Evolutionary conservation across 35 echinoderm and acorn worm species (phyloP).

Genomic region (Eucidaris tribuloides): DNA sequence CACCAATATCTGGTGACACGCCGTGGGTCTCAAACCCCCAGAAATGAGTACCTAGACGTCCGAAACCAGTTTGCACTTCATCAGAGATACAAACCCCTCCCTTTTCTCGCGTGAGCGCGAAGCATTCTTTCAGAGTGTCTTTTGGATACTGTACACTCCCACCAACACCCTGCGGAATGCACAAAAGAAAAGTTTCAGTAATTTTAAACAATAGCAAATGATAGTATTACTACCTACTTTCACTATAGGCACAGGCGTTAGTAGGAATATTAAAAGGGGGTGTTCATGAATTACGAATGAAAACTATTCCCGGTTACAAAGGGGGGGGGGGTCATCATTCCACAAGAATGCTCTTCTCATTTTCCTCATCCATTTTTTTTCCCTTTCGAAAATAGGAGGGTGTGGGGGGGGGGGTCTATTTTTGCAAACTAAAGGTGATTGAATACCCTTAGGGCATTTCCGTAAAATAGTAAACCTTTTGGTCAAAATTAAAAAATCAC

Average conservation of each 20-base stretch:
- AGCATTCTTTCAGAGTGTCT: constrained; percentile 72
- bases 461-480: no score
- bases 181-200: not conserved
- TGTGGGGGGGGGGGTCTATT: no score
- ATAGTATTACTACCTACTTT: not conserved
- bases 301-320: not conserved
- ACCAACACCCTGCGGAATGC: constrained; percentile 75
- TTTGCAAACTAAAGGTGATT: no score
- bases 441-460: no score
- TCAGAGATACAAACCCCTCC: constrained; percentile 93
- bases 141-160: constrained; percentile 84
- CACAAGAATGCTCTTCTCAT: no score
- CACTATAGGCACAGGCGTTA: not conserved
- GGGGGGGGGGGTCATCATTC: not conserved
- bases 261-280: not conserved
- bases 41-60: constrained; percentile 79
- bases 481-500: no score
- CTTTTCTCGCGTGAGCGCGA: constrained; percentile 45
- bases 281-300: not conserved
- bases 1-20: constrained; percentile 92
- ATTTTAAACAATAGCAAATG: not conserved
- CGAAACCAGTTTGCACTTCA: constrained; percentile 99
- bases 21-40: constrained; percentile 97
- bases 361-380: no score
- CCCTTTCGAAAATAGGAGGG: no score